phyloP scores from a whole-genome alignment of 2,797 vertebrate genomes.

The Pelochelys cantorii region DNA sequence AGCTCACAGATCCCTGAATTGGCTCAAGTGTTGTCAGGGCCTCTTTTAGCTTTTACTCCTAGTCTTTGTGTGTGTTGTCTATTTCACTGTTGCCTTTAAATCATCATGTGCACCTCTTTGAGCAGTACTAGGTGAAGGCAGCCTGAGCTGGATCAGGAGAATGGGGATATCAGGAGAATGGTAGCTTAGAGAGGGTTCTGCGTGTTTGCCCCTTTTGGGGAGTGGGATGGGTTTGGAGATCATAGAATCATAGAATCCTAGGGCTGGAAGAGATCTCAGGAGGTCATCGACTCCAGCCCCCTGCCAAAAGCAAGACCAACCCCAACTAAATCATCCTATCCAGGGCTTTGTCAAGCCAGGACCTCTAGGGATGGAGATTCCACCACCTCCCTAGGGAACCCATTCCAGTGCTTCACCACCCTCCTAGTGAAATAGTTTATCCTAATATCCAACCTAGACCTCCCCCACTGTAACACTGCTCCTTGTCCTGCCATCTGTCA shows the following conservation, averaged over 20 bases:
- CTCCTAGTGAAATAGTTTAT: too few relatives aligned
- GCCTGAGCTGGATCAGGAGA: conserved; percentile 11
- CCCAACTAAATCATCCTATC: too few relatives aligned
- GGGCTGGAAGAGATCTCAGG: background rate
- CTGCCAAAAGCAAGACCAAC: too few relatives aligned
- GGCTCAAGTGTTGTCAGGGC: background rate
- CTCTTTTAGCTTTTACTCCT: background rate
- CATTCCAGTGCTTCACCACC: too few relatives aligned
- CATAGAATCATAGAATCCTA: too few relatives aligned
- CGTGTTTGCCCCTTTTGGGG: background rate
- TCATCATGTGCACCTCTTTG: background rate
- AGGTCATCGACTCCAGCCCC: too few relatives aligned
- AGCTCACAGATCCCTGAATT: background rate
- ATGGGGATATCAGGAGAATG: background rate
- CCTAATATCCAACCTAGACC: too few relatives aligned
- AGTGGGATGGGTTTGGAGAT: background rate
- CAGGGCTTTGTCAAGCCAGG: too few relatives aligned
- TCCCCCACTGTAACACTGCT: too few relatives aligned
- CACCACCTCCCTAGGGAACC: too few relatives aligned
- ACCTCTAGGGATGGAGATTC: too few relatives aligned
- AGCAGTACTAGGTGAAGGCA: background rate
- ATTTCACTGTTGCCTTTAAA: background rate
- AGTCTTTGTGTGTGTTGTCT: background rate
- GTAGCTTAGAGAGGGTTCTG: background rate
- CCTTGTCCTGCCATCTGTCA: too few relatives aligned